Percentiles rank a stretch among this genome's conserved stretches.
These are phyloP conservation scores for Saccopteryx leptura DNA, from an alignment of 2,113 vertebrate genomes.

Conservation along the genomic window DNA sequence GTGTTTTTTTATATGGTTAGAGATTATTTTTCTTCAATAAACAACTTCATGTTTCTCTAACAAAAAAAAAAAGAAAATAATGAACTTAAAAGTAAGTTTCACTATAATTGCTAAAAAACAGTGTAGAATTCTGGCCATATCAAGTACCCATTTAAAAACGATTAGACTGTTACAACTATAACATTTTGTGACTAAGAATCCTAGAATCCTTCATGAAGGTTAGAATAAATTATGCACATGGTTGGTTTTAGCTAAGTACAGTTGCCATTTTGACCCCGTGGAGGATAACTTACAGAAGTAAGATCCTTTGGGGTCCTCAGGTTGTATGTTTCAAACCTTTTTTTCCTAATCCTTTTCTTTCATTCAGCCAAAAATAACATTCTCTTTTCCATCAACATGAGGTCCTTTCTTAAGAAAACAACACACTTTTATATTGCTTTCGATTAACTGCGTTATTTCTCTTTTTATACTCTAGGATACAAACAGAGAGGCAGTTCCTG, in stretches of 20 bases:
- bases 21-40: constrained; percentile 10
- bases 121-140: neutral
- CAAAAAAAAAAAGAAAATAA: neutral
- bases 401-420: constrained; percentile 10
- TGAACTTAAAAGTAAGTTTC: neutral
- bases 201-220: neutral
- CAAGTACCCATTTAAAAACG: neutral
- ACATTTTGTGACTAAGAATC: neutral
- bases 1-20: neutral
- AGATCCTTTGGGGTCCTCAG: neutral
- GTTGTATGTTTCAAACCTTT: neutral
- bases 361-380: neutral
- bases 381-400: neutral
- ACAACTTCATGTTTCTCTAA: neutral
- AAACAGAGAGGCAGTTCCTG: neutral
- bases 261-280: neutral
- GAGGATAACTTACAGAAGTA: neutral
- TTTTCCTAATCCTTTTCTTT: neutral
- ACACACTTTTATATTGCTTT: neutral
- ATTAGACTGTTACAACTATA: neutral
- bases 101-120: neutral
- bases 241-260: constrained; percentile 45
- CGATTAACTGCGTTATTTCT: neutral
- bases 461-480: constrained; percentile 14
- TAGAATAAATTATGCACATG: neutral